A percentile compares a stretch with the other conserved stretches of the same genome.
Conservation (phyloP, 2,888 invertebrate species). For the Sinelater perroti region DNA sequence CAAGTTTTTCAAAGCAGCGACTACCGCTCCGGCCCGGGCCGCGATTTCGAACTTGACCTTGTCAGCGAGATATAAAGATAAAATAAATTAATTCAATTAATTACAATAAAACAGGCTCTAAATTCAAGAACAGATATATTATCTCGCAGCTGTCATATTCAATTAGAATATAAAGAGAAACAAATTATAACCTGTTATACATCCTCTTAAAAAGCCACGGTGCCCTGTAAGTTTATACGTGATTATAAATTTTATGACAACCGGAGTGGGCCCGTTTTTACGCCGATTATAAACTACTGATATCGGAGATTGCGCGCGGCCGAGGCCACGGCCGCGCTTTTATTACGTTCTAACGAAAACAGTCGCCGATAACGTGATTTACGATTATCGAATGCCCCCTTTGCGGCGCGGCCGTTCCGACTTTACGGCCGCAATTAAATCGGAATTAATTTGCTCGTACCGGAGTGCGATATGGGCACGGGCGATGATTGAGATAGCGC, state of each 20-base stretch:
- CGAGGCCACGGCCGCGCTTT: constrained; percentile 12
- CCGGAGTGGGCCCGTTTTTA: constrained; percentile 10
- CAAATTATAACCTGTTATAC: constrained; percentile 43
- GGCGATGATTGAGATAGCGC: neutral
- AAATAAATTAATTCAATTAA: constrained; percentile 42
- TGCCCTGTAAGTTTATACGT: constrained; percentile 33
- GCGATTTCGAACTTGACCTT: constrained; percentile 24
- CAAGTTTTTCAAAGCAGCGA: constrained; percentile 3
- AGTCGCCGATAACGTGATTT: constrained; percentile 21
- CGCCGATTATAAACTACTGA: constrained; percentile 18
- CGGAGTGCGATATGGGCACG: neutral
- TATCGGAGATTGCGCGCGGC: constrained; percentile 7
- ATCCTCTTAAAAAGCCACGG: constrained; percentile 35
- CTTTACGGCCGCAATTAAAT: constrained; percentile 10
- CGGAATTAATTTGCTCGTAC: neutral
- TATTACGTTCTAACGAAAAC: constrained; percentile 23
- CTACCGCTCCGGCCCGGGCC: constrained; percentile 6
- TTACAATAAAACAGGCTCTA: constrained; percentile 38
- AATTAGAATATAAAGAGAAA: constrained; percentile 44
- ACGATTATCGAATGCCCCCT: constrained; percentile 9
- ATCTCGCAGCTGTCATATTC: constrained; percentile 46
- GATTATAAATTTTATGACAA: constrained; percentile 26
- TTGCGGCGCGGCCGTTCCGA: constrained; percentile 13
- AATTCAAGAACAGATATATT: constrained; percentile 44
- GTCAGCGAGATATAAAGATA: constrained; percentile 28